These are phyloP conservation scores for Calameuta filiformis DNA, from an alignment of 2,888 invertebrate genomes.

Conservation along the genomic window DNA sequence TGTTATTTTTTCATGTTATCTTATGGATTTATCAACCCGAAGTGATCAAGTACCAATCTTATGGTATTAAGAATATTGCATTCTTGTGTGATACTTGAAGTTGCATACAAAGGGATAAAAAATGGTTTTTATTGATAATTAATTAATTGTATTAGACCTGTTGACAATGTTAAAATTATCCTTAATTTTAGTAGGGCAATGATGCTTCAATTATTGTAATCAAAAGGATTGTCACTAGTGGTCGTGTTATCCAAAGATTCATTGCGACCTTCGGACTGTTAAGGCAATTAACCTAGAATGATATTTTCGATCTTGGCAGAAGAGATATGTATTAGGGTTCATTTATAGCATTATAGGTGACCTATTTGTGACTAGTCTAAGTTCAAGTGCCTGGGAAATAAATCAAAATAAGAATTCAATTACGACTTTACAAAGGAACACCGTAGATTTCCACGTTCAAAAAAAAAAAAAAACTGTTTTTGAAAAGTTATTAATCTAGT, in stretches of 20 bases:
- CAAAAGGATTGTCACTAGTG: neutral
- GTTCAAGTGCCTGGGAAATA: neutral
- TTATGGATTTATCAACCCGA: neutral
- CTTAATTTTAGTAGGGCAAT: neutral
- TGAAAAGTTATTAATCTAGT: neutral
- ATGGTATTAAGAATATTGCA: neutral
- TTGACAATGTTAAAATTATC: neutral
- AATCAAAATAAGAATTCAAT: neutral
- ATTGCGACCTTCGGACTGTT: neutral
- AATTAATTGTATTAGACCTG: neutral
- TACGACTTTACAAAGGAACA: neutral
- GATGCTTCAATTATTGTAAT: neutral
- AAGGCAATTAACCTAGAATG: constrained; percentile 15
- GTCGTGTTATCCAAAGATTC: neutral
- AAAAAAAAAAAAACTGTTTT: neutral
- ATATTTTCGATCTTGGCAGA: constrained; percentile 36
- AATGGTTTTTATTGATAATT: neutral
- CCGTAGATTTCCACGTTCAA: neutral
- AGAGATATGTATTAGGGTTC: constrained; percentile 6
- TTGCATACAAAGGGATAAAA: neutral
- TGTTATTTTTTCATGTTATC: neutral
- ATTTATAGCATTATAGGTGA: neutral
- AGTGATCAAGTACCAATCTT: neutral
- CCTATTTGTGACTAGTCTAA: neutral
- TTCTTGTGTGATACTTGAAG: neutral